phyloP scores from a whole-genome alignment of 2,113 vertebrate genomes.

The Pyxicephalus adspersus region DNA sequence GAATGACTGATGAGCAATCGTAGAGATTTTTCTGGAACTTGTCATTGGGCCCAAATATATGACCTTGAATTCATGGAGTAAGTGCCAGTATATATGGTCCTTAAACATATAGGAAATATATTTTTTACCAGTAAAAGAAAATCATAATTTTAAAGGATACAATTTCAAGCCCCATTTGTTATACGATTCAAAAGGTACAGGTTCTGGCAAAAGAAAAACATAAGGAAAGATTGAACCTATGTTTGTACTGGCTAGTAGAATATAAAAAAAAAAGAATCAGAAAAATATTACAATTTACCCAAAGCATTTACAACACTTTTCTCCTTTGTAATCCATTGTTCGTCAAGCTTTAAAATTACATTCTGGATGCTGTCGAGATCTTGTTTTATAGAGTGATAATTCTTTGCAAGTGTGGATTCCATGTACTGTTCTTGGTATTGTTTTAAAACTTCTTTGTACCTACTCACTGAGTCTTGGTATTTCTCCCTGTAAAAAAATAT shows the following conservation, averaged over 20 bases:
- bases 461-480: conserved; percentile 68
- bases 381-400: conserved; percentile 69
- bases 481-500: conserved; percentile 69
- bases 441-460: conserved; percentile 70
- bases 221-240: conserved; percentile 51
- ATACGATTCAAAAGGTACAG: conserved; percentile 70
- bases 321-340: conserved; percentile 69
- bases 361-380: conserved; percentile 72
- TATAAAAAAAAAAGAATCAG: conserved; percentile 14
- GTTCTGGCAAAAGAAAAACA: conserved; percentile 65
- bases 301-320: conserved; percentile 62
- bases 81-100: no score
- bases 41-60: no score
- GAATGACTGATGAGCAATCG: no score
- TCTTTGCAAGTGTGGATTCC: conserved; percentile 64
- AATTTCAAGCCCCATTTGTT: conserved; percentile 69
- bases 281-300: no score
- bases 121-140: no score
- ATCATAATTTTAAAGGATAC: conserved; percentile 68
- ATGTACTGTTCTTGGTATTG: conserved; percentile 68
- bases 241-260: conserved; percentile 45
- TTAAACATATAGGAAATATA: no score
- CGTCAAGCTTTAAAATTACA: conserved; percentile 62
- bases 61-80: no score
- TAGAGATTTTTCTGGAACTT: no score